Evolutionary conservation across 2,113 vertebrate species (phyloP).

Genomic region (Emydura subglobosa): DNA sequence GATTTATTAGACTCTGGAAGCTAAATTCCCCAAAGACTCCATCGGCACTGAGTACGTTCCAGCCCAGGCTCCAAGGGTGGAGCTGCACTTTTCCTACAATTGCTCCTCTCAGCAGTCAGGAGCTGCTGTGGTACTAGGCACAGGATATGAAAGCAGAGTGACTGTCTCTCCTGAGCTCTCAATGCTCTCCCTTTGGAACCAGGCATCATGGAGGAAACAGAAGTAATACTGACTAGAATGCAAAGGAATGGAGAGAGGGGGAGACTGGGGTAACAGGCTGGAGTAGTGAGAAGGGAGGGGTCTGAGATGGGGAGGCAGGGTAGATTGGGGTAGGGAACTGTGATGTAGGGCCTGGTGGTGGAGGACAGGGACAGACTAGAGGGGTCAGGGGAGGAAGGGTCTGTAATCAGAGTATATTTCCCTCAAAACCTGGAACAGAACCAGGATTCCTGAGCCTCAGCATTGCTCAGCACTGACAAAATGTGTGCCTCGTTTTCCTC

Average conservation of each 20-base stretch:
- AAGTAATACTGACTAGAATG: background rate
- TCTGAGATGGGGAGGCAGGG: background rate
- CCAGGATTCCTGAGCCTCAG: background rate
- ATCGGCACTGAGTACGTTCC: background rate
- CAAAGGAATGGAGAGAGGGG: too few species aligned
- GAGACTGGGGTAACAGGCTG: too few species aligned
- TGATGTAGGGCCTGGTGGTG: background rate
- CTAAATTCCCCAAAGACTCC: background rate
- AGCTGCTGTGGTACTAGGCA: background rate
- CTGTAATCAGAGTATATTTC: background rate
- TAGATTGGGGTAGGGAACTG: background rate
- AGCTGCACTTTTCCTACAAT: background rate
- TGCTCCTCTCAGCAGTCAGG: background rate
- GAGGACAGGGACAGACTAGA: background rate
- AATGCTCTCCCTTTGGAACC: background rate
- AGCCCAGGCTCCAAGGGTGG: background rate
- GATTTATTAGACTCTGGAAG: background rate
- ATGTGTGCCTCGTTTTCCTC: background rate
- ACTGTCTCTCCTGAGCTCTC: background rate
- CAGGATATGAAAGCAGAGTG: background rate
- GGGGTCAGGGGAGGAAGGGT: background rate
- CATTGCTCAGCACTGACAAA: background rate
- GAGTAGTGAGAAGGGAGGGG: too few species aligned
- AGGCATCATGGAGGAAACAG: background rate
- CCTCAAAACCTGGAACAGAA: background rate